A percentile compares a stretch with the other conserved stretches of the same genome.
Evolutionary conservation across 2,797 vertebrate species (phyloP).

Genomic region (Clarias pachynema): DNA sequence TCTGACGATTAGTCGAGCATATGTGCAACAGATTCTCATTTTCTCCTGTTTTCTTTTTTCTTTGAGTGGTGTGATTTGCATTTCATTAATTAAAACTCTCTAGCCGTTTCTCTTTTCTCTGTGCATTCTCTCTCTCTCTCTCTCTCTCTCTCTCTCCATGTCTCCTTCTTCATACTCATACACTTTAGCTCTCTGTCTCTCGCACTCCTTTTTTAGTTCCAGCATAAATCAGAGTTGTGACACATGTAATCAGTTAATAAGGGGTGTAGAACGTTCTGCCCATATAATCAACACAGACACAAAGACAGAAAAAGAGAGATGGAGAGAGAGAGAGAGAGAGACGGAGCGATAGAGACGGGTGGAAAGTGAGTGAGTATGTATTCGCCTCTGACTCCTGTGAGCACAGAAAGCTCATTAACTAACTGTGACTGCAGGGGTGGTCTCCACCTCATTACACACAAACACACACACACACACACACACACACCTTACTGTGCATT

Average conservation of each 20-base stretch:
- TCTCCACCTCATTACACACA: slow-evolving; percentile 55
- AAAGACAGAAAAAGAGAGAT: slow-evolving; percentile 28
- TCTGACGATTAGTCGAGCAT: neutral
- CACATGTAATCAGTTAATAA: slow-evolving; percentile 67
- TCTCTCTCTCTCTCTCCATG: neutral
- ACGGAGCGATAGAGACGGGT: slow-evolving; percentile 42
- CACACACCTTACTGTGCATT: slow-evolving; percentile 58
- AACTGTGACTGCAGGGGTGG: slow-evolving; percentile 41
- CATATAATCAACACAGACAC: slow-evolving; percentile 3
- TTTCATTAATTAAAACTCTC: slow-evolving; percentile 18
- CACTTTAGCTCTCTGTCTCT: neutral
- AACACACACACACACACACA: slow-evolving; percentile 48
- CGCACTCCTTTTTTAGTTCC: neutral
- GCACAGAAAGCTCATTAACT: slow-evolving; percentile 26
- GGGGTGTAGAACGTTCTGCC: slow-evolving; percentile 42
- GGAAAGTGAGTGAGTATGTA: neutral
- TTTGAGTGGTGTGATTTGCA: neutral
- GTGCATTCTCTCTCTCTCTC: neutral
- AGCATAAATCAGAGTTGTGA: slow-evolving; percentile 45
- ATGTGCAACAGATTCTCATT: neutral
- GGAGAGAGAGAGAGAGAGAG: neutral
- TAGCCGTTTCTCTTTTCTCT: neutral
- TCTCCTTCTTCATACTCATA: neutral
- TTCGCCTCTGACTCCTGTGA: neutral
- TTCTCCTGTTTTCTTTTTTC: neutral